phyloP scores from a whole-genome alignment of 92 coral and sea anemone species.

The Heliopora coerulea region DNA sequence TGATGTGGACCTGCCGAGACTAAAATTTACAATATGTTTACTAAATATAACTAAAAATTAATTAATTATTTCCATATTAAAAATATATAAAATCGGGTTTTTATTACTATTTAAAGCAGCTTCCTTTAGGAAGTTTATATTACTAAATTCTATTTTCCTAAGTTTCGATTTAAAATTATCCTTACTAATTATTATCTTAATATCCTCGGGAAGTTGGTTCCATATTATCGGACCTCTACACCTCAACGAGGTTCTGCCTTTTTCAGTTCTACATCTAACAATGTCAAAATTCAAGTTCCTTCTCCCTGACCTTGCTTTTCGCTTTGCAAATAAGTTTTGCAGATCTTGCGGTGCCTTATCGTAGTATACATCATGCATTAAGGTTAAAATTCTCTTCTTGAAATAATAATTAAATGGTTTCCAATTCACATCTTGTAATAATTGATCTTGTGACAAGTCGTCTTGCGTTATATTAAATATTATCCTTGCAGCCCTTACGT shows the following conservation, averaged over 20 bases:
- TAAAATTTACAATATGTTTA: not conserved
- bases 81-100: not conserved
- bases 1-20: constrained; percentile 45
- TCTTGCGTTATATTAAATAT: constrained; percentile 17
- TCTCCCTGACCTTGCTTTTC: not conserved
- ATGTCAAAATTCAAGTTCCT: constrained; percentile 34
- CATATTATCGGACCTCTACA: constrained; percentile 41
- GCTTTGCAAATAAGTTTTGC: constrained; percentile 12
- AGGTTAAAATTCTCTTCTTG: constrained; percentile 27
- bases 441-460: not conserved
- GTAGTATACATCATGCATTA: constrained; percentile 19
- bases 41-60: not conserved
- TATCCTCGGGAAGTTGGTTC: constrained; percentile 42
- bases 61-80: constrained; percentile 4
- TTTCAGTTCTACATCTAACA: constrained; percentile 35
- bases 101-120: not conserved
- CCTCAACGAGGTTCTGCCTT: constrained; percentile 30
- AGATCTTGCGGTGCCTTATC: not conserved
- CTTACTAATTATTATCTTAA: constrained; percentile 6
- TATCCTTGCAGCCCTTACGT: constrained; percentile 30
- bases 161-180: constrained; percentile 23
- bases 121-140: not conserved
- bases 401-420: constrained; percentile 11
- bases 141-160: not conserved
- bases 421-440: constrained; percentile 22